Conservation (phyloP, 2,113 vertebrate genomes). For the Leptodactylus fuscus region DNA sequence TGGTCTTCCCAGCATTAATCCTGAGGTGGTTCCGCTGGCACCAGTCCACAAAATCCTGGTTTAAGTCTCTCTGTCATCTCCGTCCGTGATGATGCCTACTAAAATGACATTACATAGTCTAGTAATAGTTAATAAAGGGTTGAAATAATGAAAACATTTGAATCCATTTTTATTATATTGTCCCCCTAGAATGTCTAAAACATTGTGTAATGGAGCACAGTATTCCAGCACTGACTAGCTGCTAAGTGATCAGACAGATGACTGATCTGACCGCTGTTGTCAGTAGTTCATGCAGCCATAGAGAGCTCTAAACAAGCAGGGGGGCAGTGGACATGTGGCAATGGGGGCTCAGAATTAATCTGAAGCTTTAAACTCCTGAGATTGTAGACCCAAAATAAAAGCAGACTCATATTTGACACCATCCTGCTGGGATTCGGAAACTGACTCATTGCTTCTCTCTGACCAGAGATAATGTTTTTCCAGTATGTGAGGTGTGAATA, state of each 20-base stretch:
- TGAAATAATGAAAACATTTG: background rate
- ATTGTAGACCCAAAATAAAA: slow-evolving; percentile 57
- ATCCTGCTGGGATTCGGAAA: slow-evolving; percentile 33
- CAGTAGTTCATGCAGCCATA: slow-evolving; percentile 70
- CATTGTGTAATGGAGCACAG: background rate
- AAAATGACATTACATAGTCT: no score
- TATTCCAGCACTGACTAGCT: background rate
- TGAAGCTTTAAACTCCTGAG: slow-evolving; percentile 44
- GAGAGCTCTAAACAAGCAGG: slow-evolving; percentile 74
- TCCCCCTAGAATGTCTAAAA: background rate
- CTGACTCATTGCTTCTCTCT: slow-evolving; percentile 24
- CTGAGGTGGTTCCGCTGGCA: no score
- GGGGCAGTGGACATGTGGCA: slow-evolving; percentile 62
- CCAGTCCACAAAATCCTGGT: no score
- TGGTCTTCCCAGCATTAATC: no score
- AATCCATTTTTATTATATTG: background rate
- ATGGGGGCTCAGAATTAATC: slow-evolving; percentile 53
- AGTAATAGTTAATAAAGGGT: background rate
- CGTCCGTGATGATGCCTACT: no score
- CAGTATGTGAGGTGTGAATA: slow-evolving; percentile 36
- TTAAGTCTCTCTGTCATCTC: no score
- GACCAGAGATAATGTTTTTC: slow-evolving; percentile 35
- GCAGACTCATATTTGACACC: background rate
- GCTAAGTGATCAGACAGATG: slow-evolving; percentile 55
- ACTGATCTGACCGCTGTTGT: slow-evolving; percentile 66